Evolutionary conservation across 2,888 invertebrate species (phyloP).

Genomic region (Pandemis cinnamomeana): DNA sequence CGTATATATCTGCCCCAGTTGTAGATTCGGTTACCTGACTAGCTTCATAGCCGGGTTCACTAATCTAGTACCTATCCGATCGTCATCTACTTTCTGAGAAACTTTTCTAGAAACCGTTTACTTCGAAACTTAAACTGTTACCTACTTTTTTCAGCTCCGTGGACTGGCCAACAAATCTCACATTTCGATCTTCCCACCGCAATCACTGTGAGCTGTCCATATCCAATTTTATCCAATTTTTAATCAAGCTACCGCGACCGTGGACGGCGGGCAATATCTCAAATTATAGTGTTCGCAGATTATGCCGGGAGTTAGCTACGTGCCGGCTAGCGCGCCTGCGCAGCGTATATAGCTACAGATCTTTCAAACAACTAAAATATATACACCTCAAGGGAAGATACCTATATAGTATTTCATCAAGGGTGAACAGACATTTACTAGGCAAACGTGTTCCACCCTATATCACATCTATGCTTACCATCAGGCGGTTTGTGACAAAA

Average conservation of each 20-base stretch:
- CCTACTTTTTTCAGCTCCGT: neutral
- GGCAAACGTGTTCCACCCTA: no score
- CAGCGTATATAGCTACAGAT: constrained; percentile 24
- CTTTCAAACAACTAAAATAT: neutral
- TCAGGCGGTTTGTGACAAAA: no score
- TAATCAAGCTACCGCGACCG: constrained; percentile 76
- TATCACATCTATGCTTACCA: no score
- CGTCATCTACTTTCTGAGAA: neutral
- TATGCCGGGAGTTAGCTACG: constrained; percentile 67
- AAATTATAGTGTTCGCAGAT: constrained; percentile 81
- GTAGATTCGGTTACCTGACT: no score
- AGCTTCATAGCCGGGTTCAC: no score
- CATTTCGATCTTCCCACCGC: constrained; percentile 40
- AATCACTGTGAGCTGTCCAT: constrained; percentile 57
- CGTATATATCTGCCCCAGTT: no score
- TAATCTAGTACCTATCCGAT: no score
- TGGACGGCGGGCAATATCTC: constrained; percentile 72
- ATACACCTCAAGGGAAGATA: no score
- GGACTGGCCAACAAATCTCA: constrained; percentile 16
- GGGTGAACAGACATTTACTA: no score
- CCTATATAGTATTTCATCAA: no score
- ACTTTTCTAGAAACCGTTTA: neutral
- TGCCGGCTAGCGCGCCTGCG: constrained; percentile 53
- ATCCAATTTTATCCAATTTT: constrained; percentile 76
- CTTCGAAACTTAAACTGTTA: neutral